These are phyloP conservation scores for Martes martes DNA, from an alignment of 2,113 vertebrate genomes.

Conservation along the genomic window DNA sequence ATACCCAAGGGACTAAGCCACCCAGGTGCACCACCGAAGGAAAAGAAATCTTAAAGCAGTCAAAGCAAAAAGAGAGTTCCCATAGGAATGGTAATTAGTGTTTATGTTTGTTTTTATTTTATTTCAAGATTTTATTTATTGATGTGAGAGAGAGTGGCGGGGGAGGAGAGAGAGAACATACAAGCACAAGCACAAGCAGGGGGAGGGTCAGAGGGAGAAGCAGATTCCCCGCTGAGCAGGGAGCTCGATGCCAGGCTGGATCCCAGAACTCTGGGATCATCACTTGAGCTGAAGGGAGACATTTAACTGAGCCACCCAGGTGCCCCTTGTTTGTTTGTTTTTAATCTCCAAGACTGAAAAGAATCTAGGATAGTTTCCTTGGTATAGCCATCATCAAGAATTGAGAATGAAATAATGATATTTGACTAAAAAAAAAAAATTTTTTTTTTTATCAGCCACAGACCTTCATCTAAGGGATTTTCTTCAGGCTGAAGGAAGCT, in stretches of 20 bases:
- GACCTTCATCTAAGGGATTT: neutral
- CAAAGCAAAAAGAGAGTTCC: neutral
- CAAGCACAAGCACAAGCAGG: neutral
- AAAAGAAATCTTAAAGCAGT: neutral
- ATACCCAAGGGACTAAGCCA: neutral
- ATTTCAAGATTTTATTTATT: neutral
- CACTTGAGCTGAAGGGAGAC: neutral
- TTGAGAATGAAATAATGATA: neutral
- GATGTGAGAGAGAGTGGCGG: neutral
- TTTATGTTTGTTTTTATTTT: neutral
- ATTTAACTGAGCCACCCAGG: neutral
- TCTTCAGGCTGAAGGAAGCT: neutral
- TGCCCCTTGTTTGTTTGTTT: neutral
- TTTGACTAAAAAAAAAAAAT: neutral
- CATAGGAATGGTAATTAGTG: neutral
- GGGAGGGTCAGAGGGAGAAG: neutral
- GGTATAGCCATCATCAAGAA: neutral
- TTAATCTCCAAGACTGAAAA: neutral
- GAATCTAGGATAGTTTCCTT: neutral
- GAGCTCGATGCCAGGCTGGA: neutral
- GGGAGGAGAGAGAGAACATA: neutral
- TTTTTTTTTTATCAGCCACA: neutral
- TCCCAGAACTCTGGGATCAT: neutral
- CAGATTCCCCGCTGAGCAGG: neutral
- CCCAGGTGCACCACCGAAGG: neutral